These are phyloP conservation scores for Agapornis roseicollis DNA, from an alignment of 2,113 vertebrate species.

Conservation along the genomic window DNA sequence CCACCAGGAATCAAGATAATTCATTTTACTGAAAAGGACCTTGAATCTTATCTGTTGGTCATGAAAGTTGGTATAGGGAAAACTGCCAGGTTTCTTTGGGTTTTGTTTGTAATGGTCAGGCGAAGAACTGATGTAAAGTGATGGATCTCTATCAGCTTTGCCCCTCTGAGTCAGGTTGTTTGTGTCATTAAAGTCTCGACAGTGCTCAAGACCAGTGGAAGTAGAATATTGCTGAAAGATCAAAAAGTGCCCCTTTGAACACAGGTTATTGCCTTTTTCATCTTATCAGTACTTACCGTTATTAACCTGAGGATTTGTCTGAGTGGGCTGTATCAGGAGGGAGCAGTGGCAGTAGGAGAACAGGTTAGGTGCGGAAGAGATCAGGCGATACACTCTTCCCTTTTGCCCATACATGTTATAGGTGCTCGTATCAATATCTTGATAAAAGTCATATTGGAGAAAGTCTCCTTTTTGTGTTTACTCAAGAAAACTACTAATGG, in stretches of 20 bases:
- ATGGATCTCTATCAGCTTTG: not conserved
- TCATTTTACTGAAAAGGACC: not conserved
- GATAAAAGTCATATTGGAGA: not conserved
- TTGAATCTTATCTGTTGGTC: not conserved
- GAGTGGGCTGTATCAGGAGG: not conserved
- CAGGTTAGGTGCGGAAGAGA: not conserved
- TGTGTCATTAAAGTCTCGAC: conserved; percentile 1
- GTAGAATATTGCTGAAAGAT: conserved; percentile 53
- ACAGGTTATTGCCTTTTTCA: conserved; percentile 55
- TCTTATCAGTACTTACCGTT: conserved; percentile 56
- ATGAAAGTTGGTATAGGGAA: not conserved
- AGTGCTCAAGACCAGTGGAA: conserved; percentile 11
- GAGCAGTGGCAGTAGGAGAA: not conserved
- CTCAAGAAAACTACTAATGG: rapidly evolving
- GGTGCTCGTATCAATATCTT: not conserved
- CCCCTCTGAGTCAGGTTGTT: not conserved
- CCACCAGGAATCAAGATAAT: not conserved
- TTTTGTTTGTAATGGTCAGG: not conserved
- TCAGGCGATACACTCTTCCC: not conserved
- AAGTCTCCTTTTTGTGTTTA: not conserved
- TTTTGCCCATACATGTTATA: not conserved
- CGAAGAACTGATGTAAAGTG: not conserved
- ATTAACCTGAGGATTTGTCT: conserved; percentile 54
- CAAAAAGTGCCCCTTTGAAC: conserved; percentile 33
- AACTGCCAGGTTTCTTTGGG: not conserved